Percentiles rank a stretch among this genome's conserved stretches.
Evolutionary conservation across 2,888 invertebrate genomes (phyloP).

Genomic region (Pammene fasciana): DNA sequence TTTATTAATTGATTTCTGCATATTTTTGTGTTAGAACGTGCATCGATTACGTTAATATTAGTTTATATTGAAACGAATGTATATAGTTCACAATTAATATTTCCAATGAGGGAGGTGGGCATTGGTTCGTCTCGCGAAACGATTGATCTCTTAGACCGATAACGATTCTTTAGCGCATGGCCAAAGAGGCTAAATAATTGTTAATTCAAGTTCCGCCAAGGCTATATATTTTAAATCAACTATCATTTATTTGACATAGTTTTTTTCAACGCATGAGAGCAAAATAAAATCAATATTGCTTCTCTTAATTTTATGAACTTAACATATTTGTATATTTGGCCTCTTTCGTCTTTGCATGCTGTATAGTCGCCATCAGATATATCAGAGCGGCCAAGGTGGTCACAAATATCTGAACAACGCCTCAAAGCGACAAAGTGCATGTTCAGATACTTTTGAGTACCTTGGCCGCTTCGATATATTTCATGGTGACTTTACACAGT

Average conservation of each 20-base stretch:
- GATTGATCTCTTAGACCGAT: conserved; percentile 41
- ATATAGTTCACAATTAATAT: conserved; percentile 32
- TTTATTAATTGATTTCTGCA: not conserved
- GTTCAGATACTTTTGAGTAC: too few relatives aligned
- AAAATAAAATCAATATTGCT: too few relatives aligned
- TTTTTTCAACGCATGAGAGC: too few relatives aligned
- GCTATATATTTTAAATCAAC: too few relatives aligned
- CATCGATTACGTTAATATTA: conserved; percentile 8
- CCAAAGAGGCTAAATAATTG: conserved; percentile 4
- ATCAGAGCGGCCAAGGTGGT: too few relatives aligned
- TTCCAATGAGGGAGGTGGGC: conserved; percentile 26
- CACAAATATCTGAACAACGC: too few relatives aligned
- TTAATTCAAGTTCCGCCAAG: too few relatives aligned
- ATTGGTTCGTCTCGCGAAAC: conserved; percentile 20
- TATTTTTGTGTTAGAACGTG: conserved; percentile 3
- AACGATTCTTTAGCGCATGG: conserved; percentile 16
- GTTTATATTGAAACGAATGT: conserved; percentile 15
- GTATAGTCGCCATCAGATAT: not conserved
- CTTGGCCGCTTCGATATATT: too few relatives aligned
- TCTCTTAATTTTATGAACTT: too few relatives aligned
- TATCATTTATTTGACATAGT: too few relatives aligned
- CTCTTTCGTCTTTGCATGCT: conserved; percentile 3
- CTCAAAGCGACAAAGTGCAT: too few relatives aligned
- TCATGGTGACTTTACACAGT: too few relatives aligned
- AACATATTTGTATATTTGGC: not conserved